Evolutionary conservation across 2,797 vertebrate genomes (phyloP), one percentile per base, ranked within the genome.

Genomic region (Melanotaenia maccullochi): DNA sequence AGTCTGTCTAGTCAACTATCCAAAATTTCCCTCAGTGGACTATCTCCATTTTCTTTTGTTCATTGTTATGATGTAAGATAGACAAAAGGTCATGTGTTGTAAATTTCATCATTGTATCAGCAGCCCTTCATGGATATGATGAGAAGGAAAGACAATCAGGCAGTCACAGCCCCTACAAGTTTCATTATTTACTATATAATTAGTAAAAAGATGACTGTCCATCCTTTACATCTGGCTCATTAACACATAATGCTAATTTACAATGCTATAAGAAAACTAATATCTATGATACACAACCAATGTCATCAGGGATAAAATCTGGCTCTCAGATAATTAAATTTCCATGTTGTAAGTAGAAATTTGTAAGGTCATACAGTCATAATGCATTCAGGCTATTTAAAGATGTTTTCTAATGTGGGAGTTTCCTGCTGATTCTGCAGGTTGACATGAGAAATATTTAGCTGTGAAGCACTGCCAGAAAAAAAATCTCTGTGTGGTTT

Each of bases 401-500:
- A 82, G 68, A 81, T 76, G 61, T 38, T 78, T 51, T 84, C 69
- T 79, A 60, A 83, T 67, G 75, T 78, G 44, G 76, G 71, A 85
- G 65, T 68, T 68, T 67, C 52, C 71, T 71, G 75, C 71, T 73
- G 69, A 81, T 73, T 58, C 76, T 71, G 75, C 74, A 76, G 75
- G 70, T 78, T 67, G 58, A 63, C 63, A 87, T 51, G 40, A 82
- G 62, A 82, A 75, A 75, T 83, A 67, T 84, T 80, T 56, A 79
- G 78, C 71, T 54, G 70, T 78, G 87, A 64, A 81, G 22, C 32
- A 13, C 49, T 24, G 83, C 89, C 87, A 87, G 87, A 84, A 90
- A 90, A 90, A 90, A 33, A 89, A 78, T 76, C 74, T 85, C 68
- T 72, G 56, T 73, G 83, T 69, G 78, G 74, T 83, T 79, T 55